Base-by-base conservation (phyloP, 2,888 invertebrate species). In the Apantesis nais region DNA sequence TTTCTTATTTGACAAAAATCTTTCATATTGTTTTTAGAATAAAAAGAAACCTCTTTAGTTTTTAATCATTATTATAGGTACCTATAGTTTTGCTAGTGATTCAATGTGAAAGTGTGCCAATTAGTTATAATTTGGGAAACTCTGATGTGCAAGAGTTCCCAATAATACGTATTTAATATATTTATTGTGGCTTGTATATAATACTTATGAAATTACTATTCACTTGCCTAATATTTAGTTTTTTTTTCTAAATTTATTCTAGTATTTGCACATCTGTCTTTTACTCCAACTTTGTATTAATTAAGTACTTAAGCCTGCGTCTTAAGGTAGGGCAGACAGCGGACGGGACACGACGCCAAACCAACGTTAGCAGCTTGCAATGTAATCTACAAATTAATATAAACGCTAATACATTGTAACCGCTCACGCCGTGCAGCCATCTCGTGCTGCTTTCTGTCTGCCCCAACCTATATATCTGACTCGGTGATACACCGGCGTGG, bases 101-200 rank as follows among this genome's bases (percentile, higher is more conserved):
- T 93, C 90, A 90, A 92, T 94, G 94, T 95, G 94, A 95, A 94
- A 88, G 94, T 94, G 94, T 95, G 94, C 94, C 94, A 95, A 94
- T 93, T 95, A 95, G 92, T 88, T 91, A 83, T 86, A 83, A 75
- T 61, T 72, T 79, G 85, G 87, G 87, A 83, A 84, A 80, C 68
- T 83, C 71, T 34, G 8, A 37, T 37, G 64, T 52, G 64, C 63
- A 81, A 78, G 83, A 78, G 78, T 87, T 87, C 88, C 90, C 86
- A 83, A 79, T 83, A 83, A 86, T 87, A 89, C 87, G 85, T 92
- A 91, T 90, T 90, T 90, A 81, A 81, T 75, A 90, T 91, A 90
- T 92, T 90, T 92, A 92, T 92, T 88, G 84, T 86, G 86, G 86
- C 86, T 84, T 91, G 91, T 92, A 90, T 85, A 91, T 91, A 88